Percentiles rank a stretch among this genome's conserved stretches.
Conservation (phyloP, 2,888 invertebrate genomes). For the Hirtodrosophila confusa region DNA sequence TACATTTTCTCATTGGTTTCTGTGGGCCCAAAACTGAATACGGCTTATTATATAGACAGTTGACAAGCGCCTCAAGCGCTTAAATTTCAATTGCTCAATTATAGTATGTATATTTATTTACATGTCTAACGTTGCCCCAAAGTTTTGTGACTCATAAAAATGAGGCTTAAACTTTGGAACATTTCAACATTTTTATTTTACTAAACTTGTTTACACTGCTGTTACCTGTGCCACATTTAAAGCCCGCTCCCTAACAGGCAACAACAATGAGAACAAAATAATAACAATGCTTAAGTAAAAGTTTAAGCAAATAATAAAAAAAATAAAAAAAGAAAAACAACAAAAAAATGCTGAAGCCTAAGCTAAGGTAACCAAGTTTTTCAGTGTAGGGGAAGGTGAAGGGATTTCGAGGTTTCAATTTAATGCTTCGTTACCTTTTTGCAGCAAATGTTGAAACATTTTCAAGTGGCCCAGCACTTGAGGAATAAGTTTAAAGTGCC, state of each 20-base stretch:
- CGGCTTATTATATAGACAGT: slow-evolving; percentile 6
- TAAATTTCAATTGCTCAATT: slow-evolving; percentile 19
- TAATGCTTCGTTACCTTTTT: slow-evolving; percentile 76
- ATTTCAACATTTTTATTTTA: slow-evolving; percentile 21
- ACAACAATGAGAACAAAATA: slow-evolving; percentile 48
- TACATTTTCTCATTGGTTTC: slow-evolving; percentile 40
- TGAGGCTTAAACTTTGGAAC: slow-evolving; percentile 20
- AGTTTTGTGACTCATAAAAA: slow-evolving; percentile 20
- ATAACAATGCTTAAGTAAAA: slow-evolving; percentile 61
- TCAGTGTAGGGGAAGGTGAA: not conserved
- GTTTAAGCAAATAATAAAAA: slow-evolving; percentile 44
- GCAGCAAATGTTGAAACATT: slow-evolving; percentile 58
- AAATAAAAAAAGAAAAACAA: not conserved
- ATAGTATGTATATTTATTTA: slow-evolving; percentile 20
- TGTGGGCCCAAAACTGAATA: slow-evolving; percentile 1
- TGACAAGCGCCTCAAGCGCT: slow-evolving; percentile 7
- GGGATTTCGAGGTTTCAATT: slow-evolving; percentile 53
- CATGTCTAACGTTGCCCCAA: not conserved
- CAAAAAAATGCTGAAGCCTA: slow-evolving; percentile 28
- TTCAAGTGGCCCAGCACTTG: slow-evolving; percentile 60
- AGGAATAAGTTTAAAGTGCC: slow-evolving; percentile 60
- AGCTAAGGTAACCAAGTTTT: slow-evolving; percentile 28
- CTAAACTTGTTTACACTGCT: slow-evolving; percentile 26
- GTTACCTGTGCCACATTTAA: slow-evolving; percentile 33
- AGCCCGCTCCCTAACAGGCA: slow-evolving; percentile 1